Percentiles rank a stretch among this genome's conserved stretches.
phyloP scores from a whole-genome alignment of 2,888 invertebrate species.

The Drepana falcataria region DNA sequence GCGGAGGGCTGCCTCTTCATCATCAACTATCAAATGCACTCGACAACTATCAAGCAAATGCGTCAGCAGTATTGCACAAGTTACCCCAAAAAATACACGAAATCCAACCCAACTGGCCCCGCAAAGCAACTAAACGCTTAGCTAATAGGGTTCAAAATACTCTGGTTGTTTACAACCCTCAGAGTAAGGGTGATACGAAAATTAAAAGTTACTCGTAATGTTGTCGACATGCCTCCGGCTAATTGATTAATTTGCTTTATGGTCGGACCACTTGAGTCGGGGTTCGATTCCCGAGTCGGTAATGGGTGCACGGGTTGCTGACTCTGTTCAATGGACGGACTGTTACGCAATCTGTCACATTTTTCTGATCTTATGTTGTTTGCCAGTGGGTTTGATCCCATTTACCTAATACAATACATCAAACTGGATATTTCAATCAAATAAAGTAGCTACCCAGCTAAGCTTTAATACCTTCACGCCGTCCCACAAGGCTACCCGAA shows the following conservation, averaged over 20 bases:
- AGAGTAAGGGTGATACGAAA: conserved; percentile 54
- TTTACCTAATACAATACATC: background rate
- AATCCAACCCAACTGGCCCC: conserved; percentile 45
- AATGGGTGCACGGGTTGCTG: conserved; percentile 67
- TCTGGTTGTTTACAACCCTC: conserved; percentile 32
- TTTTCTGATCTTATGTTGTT: conserved; percentile 42
- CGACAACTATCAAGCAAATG: conserved; percentile 55
- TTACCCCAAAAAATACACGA: conserved; percentile 53
- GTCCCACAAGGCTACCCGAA: no score
- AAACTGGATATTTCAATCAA: no score
- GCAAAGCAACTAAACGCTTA: conserved; percentile 4
- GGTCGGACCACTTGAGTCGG: conserved; percentile 66
- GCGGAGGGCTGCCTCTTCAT: conserved; percentile 48
- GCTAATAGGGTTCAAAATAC: conserved; percentile 25
- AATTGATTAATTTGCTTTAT: conserved; percentile 80
- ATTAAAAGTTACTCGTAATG: conserved; percentile 76
- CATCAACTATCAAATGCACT: conserved; percentile 61
- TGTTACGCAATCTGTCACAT: conserved; percentile 76
- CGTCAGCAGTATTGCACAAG: conserved; percentile 71
- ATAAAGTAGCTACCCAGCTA: no score
- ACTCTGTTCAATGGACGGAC: conserved; percentile 50
- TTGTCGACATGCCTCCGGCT: conserved; percentile 75
- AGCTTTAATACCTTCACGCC: no score
- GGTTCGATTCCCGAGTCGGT: conserved; percentile 61
- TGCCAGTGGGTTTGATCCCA: conserved; percentile 22